A percentile compares a stretch with the other conserved stretches of the same genome.
These are phyloP conservation scores for Esox masquinongy DNA, from an alignment of 2,797 vertebrate species.

Conservation along the genomic window DNA sequence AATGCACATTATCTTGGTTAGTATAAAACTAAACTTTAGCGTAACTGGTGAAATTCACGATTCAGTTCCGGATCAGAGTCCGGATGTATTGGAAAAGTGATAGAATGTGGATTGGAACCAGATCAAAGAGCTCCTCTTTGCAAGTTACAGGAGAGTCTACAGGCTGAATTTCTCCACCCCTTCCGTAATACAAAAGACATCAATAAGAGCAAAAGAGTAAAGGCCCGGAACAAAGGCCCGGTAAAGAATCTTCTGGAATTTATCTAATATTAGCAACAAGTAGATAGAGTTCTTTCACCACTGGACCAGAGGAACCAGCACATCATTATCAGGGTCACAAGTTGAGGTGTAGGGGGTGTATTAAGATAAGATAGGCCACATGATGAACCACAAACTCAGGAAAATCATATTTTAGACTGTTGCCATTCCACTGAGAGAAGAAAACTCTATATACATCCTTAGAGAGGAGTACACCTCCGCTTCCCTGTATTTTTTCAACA, in stretches of 20 bases:
- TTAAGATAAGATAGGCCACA: conserved; percentile 10
- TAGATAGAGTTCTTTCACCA: conserved; percentile 17
- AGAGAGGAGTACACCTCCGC: conserved; percentile 15
- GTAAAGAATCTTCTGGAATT: too few species aligned
- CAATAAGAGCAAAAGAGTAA: too few species aligned
- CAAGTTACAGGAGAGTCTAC: too few species aligned
- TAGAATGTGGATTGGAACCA: too few species aligned
- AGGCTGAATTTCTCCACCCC: too few species aligned
- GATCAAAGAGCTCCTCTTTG: too few species aligned
- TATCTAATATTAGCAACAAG: not conserved
- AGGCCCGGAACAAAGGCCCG: not conserved
- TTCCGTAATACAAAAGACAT: too few species aligned
- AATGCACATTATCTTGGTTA: conserved; percentile 11
- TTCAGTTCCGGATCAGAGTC: too few species aligned
- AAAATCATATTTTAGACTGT: conserved; percentile 37
- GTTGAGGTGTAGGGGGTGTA: conserved; percentile 21
- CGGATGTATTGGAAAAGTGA: too few species aligned
- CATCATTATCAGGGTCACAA: conserved; percentile 5
- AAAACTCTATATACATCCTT: conserved; percentile 18
- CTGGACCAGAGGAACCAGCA: conserved; percentile 6
- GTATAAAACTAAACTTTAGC: too few species aligned
- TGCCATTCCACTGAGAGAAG: conserved; percentile 14
- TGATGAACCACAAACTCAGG: conserved; percentile 17
- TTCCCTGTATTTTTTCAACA: conserved; percentile 22
- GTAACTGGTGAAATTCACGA: too few species aligned